Evolutionary conservation across 2,888 invertebrate species (phyloP).

Genomic region (Prionchulus punctatus): DNA sequence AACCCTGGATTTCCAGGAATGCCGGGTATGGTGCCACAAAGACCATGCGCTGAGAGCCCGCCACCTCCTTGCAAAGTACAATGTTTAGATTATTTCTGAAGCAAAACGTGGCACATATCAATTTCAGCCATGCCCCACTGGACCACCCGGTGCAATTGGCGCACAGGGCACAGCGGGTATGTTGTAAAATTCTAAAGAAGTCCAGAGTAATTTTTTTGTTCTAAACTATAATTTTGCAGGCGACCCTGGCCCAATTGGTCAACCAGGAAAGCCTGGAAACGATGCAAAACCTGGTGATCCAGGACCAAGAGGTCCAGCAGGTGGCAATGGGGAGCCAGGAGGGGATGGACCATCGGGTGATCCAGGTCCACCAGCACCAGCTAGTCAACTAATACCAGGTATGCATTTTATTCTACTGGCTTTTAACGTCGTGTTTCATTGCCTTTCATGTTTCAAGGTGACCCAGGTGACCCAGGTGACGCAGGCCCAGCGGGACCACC

Average conservation of each 20-base stretch:
- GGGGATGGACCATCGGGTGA: conserved; percentile 6
- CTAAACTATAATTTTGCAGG: no score
- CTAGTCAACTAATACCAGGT: background rate
- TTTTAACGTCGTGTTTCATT: background rate
- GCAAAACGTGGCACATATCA: background rate
- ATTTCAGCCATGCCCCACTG: conserved; percentile 1
- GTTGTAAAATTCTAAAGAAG: background rate
- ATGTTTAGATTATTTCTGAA: background rate
- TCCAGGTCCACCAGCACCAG: background rate
- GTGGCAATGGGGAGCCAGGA: conserved; percentile 3
- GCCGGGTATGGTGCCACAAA: conserved; percentile 4
- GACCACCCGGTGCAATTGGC: background rate
- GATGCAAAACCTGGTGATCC: conserved; percentile 1
- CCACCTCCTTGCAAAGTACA: conserved; percentile 2
- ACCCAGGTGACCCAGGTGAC: conserved; percentile 15
- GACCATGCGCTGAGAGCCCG: background rate
- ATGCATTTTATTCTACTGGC: background rate
- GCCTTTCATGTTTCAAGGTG: conserved; percentile 3
- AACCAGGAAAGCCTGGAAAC: background rate
- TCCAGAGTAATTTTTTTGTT: background rate
- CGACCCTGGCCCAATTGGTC: background rate
- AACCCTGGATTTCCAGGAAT: conserved; percentile 1
- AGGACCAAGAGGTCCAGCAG: conserved; percentile 5
- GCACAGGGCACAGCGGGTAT: background rate
- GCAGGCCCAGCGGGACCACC: conserved; percentile 17